Evolutionary conservation across 2,113 vertebrate genomes (phyloP).

Genomic region (Tragelaphus buxtoni): DNA sequence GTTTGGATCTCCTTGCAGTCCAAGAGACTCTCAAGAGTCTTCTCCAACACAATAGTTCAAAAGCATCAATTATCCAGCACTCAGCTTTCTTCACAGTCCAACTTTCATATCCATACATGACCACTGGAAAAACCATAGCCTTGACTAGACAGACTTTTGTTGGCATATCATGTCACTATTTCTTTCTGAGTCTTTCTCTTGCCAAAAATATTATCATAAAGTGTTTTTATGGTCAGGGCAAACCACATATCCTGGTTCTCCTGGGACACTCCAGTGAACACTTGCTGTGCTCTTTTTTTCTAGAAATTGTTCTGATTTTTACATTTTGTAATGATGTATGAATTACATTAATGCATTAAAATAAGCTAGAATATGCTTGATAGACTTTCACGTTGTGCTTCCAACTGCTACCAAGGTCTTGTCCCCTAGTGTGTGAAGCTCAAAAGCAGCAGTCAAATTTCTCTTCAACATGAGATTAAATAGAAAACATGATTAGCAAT

Average conservation of each 20-base stretch:
- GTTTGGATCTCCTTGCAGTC: too few species aligned
- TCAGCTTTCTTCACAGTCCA: too few species aligned
- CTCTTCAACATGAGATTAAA: background rate
- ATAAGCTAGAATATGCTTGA: background rate
- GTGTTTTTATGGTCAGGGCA: background rate
- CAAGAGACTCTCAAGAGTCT: too few species aligned
- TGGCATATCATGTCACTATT: background rate
- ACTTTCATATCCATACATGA: too few species aligned
- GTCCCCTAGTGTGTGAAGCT: background rate
- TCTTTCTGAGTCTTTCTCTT: background rate
- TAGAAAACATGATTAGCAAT: background rate
- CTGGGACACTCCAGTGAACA: background rate
- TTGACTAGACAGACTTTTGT: too few species aligned
- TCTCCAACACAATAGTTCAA: too few species aligned
- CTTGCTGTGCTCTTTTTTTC: background rate
- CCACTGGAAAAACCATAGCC: too few species aligned
- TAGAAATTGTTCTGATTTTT: background rate
- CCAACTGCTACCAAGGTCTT: background rate
- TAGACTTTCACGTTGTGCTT: background rate
- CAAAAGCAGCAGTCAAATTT: background rate
- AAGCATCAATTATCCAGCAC: fast-evolving
- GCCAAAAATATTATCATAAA: background rate
- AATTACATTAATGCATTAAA: background rate
- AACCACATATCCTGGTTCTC: background rate
- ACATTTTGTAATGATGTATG: background rate